Evolutionary conservation across 1,140 invertebrate species (phyloP), one percentile per base, ranked within the genome.

Genomic region (Polypedilum vanderplanki): DNA sequence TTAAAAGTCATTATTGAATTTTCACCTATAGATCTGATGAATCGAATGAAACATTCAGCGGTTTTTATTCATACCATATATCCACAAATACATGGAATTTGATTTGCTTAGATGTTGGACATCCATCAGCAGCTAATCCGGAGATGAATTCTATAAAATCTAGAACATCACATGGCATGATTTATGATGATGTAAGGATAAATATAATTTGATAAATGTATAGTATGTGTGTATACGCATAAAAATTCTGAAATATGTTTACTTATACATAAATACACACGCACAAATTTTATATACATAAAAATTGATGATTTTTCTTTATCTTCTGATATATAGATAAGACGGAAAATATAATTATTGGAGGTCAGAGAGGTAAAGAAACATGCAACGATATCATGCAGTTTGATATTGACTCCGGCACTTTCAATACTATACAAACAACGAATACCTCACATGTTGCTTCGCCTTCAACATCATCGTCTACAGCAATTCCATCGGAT

Each of bases 101-200:
- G 78, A 83, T 93, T 75, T 84, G 92, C 77, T 87, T 90, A 17
- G 91, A 93, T 80, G 83, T 82, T 75, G 85, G 85, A 78, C 81
- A 85, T 76, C 80, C 83, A 7, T 82, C 83, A 77, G 80, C 83
- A 7, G 79, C 81, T 67, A 78, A 82, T 20, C 78, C 83, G n/a
- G 85, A 87, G 77, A 83, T 87, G 17, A 85, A 86, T 77, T 82
- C 80, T 7, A 86, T 93, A 20, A 87, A 86, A 77, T 92, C 94
- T 1, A 86, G 94, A 73, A 91, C 94, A 76, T 94, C 93, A 1
- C 95, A 97, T 83, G 95, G 93, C 64, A 96, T 97, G 94, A 86
- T 97, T 0, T 95, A 96, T 81, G 93, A 96, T 84, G 89, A 90
- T 75, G 93, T 95, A 83, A 84, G 87, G 12, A 18, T 15, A 22